Conservation (phyloP, 2,113 vertebrate genomes). For the Pseudorasbora parva region DNA sequence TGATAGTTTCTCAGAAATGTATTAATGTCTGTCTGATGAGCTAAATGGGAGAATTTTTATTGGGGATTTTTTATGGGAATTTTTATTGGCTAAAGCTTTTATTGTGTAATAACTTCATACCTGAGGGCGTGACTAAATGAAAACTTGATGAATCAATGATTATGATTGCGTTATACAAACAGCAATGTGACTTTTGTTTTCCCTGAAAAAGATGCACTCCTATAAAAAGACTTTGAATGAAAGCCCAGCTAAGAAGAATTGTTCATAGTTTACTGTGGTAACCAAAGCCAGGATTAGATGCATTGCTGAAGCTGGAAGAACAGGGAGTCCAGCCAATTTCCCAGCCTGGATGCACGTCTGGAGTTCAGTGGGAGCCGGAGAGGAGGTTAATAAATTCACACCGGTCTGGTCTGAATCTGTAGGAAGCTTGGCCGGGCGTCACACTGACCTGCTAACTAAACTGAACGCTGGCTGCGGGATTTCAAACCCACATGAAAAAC, state of each 20-base stretch:
- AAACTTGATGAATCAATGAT: too few relatives aligned
- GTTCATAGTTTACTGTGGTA: not conserved
- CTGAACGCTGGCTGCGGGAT: not conserved
- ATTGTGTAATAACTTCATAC: not conserved
- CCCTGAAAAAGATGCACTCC: not conserved
- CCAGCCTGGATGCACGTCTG: not conserved
- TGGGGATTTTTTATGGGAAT: too few relatives aligned
- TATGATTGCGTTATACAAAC: too few relatives aligned
- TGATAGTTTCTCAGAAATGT: not conserved
- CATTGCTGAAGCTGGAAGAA: constrained; percentile 4
- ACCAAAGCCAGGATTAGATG: not conserved
- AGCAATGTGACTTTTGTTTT: not conserved
- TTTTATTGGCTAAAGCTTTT: not conserved
- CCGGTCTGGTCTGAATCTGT: not conserved
- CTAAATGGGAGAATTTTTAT: not conserved
- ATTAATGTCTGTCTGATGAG: not conserved
- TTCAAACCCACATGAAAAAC: not conserved
- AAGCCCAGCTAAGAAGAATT: not conserved
- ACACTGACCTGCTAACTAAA: constrained; percentile 18
- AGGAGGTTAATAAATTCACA: not conserved
- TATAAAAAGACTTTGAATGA: not conserved
- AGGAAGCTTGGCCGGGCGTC: not conserved
- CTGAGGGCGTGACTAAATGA: not conserved
- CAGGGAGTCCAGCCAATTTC: constrained; percentile 4
- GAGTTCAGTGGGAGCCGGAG: not conserved